Evolutionary conservation across 2,113 vertebrate genomes (phyloP).

Genomic region (Odocoileus hemionus): DNA sequence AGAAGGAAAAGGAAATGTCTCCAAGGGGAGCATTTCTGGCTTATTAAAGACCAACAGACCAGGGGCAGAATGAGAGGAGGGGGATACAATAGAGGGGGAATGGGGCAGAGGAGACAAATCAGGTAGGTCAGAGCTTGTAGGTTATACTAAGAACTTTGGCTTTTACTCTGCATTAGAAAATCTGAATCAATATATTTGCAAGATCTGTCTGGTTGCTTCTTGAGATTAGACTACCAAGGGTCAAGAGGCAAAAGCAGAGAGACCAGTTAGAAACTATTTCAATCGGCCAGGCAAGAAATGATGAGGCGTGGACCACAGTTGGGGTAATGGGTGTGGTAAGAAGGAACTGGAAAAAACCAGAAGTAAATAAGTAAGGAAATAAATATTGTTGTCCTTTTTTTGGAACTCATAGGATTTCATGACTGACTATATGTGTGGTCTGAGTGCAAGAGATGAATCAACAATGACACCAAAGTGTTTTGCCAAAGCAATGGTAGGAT

Average conservation of each 20-base stretch:
- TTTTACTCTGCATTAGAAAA: neutral
- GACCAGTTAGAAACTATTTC: neutral
- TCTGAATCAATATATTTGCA: neutral
- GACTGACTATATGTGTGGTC: neutral
- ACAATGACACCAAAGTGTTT: neutral
- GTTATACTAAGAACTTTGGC: neutral
- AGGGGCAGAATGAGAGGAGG: neutral
- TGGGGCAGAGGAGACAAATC: neutral
- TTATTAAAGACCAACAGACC: neutral
- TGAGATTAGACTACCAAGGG: neutral
- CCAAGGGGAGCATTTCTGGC: neutral
- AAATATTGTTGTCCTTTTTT: neutral
- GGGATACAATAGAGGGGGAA: no score
- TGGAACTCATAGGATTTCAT: neutral
- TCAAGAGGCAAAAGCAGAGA: neutral
- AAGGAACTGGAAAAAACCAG: neutral
- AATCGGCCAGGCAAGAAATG: neutral
- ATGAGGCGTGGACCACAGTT: neutral
- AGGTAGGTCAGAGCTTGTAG: neutral
- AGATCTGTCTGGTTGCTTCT: neutral
- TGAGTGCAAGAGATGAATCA: neutral
- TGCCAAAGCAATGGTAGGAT: neutral
- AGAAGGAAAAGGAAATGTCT: neutral
- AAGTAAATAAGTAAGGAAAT: neutral
- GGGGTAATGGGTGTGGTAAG: neutral